These are phyloP conservation scores for Rhopalosiphum padi DNA, from an alignment of 1,140 invertebrate species.

Conservation along the genomic window DNA sequence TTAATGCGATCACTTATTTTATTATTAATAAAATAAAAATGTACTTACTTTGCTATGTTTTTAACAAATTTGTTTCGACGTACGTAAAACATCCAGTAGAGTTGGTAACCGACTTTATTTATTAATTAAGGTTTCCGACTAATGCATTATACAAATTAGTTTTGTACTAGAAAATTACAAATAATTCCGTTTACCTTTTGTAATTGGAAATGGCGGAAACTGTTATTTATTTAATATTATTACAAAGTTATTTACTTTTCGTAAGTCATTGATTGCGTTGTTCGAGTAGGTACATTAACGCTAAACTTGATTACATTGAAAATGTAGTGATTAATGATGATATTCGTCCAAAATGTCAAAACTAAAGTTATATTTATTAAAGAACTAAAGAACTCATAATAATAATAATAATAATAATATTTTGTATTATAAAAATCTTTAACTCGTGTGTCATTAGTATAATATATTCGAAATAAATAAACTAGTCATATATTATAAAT, in stretches of 20 bases:
- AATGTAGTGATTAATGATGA: not conserved
- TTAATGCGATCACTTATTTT: too few relatives aligned
- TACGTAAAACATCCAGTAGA: not conserved
- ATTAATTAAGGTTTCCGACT: not conserved
- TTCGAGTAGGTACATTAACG: not conserved
- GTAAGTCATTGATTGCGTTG: not conserved
- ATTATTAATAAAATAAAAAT: not conserved
- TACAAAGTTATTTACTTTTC: not conserved
- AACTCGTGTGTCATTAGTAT: not conserved
- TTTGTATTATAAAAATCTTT: too few relatives aligned
- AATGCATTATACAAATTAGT: conserved; percentile 13
- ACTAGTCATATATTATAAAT: too few relatives aligned
- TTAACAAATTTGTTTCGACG: not conserved
- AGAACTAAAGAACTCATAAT: not conserved
- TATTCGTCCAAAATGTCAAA: not conserved
- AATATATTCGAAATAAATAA: not conserved
- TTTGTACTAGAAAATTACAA: not conserved
- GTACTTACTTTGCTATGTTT: not conserved
- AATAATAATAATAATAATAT: not conserved
- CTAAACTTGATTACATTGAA: not conserved
- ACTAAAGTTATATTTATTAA: not conserved
- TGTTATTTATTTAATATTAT: not conserved
- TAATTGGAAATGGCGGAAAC: not conserved
- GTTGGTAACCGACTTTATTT: not conserved
- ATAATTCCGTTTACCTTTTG: not conserved